A percentile compares a stretch with the other conserved stretches of the same genome.
These are phyloP conservation scores for Aleiodes alternator DNA, from an alignment of 2,888 invertebrate genomes.

Conservation along the genomic window DNA sequence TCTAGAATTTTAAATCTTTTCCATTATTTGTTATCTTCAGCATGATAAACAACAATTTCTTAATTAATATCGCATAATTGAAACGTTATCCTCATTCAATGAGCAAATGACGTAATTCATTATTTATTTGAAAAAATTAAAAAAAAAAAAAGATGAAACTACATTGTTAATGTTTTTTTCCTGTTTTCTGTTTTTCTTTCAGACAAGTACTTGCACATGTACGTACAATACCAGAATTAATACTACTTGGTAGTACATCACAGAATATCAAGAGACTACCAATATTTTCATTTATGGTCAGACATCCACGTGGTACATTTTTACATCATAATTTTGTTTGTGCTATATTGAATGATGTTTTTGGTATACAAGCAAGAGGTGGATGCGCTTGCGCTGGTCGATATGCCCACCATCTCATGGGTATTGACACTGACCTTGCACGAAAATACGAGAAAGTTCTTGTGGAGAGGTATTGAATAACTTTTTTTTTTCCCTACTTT, in stretches of 20 bases:
- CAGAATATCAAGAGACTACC: slow-evolving; percentile 84
- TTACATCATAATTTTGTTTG: slow-evolving; percentile 92
- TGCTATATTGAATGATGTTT: slow-evolving; percentile 91
- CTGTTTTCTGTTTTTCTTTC: slow-evolving; percentile 68
- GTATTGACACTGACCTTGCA: slow-evolving; percentile 87
- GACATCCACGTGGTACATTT: slow-evolving; percentile 87
- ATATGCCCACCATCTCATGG: slow-evolving; percentile 90
- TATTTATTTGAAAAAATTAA: not conserved
- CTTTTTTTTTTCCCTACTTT: not conserved
- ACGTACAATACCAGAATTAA: slow-evolving; percentile 86
- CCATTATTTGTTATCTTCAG: no score
- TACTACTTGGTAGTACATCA: slow-evolving; percentile 84
- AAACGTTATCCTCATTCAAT: not conserved
- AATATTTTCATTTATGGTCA: slow-evolving; percentile 90
- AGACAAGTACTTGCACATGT: slow-evolving; percentile 89
- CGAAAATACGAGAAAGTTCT: slow-evolving; percentile 85
- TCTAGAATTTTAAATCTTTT: not conserved
- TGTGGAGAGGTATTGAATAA: slow-evolving; percentile 77
- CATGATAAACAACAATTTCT: not conserved
- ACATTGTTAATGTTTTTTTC: no score
- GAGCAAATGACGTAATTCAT: slow-evolving; percentile 7
- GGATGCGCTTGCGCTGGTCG: slow-evolving; percentile 89
- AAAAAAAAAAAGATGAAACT: not conserved
- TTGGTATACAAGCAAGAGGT: slow-evolving; percentile 91
- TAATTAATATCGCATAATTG: slow-evolving; percentile 28